Conservation (phyloP, 1,140 invertebrate species). For the Lasaia peninsularis region DNA sequence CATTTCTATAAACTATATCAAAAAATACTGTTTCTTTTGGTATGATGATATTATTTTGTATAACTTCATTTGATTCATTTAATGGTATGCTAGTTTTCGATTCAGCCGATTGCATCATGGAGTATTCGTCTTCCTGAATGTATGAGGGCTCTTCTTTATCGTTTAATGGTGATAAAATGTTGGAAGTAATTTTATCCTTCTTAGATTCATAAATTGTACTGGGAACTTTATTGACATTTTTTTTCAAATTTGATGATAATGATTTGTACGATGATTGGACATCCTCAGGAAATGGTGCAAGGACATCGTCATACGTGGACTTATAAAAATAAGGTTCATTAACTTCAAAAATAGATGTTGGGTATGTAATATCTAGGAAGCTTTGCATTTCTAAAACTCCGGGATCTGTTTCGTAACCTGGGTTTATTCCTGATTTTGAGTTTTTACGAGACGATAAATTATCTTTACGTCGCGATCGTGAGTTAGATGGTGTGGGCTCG, state of each 20-base stretch:
- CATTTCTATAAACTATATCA: conserved; percentile 14
- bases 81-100: not conserved
- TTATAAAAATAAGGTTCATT: conserved; percentile 44
- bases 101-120: not conserved
- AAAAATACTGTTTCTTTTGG: conserved; percentile 15
- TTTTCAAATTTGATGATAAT: conserved; percentile 20
- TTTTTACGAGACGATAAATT: not conserved
- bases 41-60: not conserved
- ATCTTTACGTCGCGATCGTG: not conserved
- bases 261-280: conserved; percentile 39
- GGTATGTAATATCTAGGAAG: conserved; percentile 55
- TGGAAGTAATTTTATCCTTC: not conserved
- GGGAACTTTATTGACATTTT: conserved; percentile 11
- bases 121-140: not conserved
- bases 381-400: conserved; percentile 20
- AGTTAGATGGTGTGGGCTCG: not conserved
- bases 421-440: not conserved
- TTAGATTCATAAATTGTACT: conserved; percentile 1
- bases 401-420: not conserved
- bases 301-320: conserved; percentile 23
- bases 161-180: not conserved
- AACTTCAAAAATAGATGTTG: conserved; percentile 42
- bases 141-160: not conserved
- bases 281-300: conserved; percentile 44
- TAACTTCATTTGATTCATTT: conserved; percentile 11